Conservation (phyloP, 2,888 invertebrate genomes). For the Clivina fossor region DNA sequence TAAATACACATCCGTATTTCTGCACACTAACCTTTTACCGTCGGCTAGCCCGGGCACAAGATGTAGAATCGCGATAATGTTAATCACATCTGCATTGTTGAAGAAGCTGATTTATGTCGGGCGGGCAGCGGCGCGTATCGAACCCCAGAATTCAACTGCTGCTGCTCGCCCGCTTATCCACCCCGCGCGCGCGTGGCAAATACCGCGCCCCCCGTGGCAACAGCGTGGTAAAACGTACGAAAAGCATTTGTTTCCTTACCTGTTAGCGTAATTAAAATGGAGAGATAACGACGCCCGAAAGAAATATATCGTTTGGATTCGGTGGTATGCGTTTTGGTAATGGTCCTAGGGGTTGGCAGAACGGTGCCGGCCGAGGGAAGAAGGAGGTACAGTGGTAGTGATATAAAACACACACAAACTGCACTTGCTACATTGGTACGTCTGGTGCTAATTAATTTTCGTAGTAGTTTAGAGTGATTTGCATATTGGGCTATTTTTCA, state of each 20-base stretch:
- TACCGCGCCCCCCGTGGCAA: background rate
- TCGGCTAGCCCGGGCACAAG: no score
- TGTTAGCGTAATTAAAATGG: constrained; percentile 35
- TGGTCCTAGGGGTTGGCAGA: no score
- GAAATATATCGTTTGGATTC: constrained; percentile 24
- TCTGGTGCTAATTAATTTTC: no score
- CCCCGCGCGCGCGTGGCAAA: no score
- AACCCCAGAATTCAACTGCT: background rate
- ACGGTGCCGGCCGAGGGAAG: no score
- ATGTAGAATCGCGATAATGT: constrained; percentile 31
- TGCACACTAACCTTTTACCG: no score
- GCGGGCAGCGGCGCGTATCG: background rate
- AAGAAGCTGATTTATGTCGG: constrained; percentile 31
- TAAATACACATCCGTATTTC: no score
- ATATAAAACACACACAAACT: constrained; percentile 11
- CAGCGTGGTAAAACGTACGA: constrained; percentile 24
- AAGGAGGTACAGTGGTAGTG: background rate
- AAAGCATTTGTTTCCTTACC: constrained; percentile 33
- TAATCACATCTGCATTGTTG: constrained; percentile 35
- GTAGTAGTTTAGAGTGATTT: no score
- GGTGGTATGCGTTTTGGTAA: constrained; percentile 16
- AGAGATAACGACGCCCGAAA: constrained; percentile 28
- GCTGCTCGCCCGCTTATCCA: no score
- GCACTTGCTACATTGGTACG: no score
- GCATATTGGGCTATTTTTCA: no score